Evolutionary conservation across 2,888 invertebrate species (phyloP).

Genomic region (Mylabris sibirica): DNA sequence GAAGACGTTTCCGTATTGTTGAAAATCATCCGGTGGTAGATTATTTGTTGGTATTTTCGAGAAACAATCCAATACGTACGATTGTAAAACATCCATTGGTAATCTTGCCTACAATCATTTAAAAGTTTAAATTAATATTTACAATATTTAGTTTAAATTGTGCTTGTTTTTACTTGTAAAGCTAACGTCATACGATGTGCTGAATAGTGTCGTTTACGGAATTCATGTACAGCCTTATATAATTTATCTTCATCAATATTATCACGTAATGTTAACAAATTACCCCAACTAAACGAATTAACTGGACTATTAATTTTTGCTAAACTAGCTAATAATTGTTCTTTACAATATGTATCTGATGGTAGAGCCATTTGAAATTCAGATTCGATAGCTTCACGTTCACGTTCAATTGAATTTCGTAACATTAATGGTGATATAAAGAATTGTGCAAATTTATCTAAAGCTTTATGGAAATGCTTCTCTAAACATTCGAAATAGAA

Average conservation of each 20-base stretch:
- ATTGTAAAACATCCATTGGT: slow-evolving; percentile 70
- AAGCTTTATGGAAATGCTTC: slow-evolving; percentile 75
- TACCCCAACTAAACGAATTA: slow-evolving; percentile 88
- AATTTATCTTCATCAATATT: slow-evolving; percentile 72
- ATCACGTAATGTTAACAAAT: slow-evolving; percentile 75
- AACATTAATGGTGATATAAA: slow-evolving; percentile 87
- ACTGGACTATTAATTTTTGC: slow-evolving; percentile 76
- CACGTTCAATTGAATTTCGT: slow-evolving; percentile 84
- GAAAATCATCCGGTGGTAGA: slow-evolving; percentile 70
- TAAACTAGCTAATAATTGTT: slow-evolving; percentile 76
- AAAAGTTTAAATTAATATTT: neutral
- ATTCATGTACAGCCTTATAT: slow-evolving; percentile 75
- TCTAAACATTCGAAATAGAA: slow-evolving; percentile 91
- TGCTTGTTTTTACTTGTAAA: slow-evolving; percentile 77
- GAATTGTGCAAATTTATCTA: slow-evolving; percentile 89
- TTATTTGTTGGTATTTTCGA: slow-evolving; percentile 73
- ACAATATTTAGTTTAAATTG: slow-evolving; percentile 2
- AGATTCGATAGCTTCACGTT: slow-evolving; percentile 87
- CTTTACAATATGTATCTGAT: slow-evolving; percentile 76
- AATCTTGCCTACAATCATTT: slow-evolving; percentile 63
- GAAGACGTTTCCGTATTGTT: slow-evolving; percentile 65
- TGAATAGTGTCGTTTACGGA: slow-evolving; percentile 80
- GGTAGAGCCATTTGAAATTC: slow-evolving; percentile 84
- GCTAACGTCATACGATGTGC: slow-evolving; percentile 89
- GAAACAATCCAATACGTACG: slow-evolving; percentile 72